These are phyloP conservation scores for Limanda limanda DNA, from an alignment of 2,113 vertebrate genomes.

Conservation along the genomic window DNA sequence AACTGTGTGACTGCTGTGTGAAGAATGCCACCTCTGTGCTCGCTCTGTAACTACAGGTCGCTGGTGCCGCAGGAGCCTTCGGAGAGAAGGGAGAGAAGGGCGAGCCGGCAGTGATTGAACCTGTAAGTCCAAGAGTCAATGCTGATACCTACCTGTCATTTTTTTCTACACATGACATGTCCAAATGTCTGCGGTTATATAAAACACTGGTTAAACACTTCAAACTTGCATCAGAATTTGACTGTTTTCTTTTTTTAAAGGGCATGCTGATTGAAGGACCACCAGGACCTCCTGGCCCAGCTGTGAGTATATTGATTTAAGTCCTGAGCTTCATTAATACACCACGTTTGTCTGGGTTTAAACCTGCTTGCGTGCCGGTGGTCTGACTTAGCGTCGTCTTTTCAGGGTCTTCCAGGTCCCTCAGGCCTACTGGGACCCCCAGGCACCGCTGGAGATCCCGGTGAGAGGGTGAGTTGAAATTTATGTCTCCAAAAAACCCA, in stretches of 20 bases:
- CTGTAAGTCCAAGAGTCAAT: constrained; percentile 84
- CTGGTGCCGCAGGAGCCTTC: constrained; percentile 82
- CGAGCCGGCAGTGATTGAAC: constrained; percentile 96
- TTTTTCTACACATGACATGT: neutral
- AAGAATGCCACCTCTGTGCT: constrained; percentile 47
- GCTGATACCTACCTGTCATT: neutral
- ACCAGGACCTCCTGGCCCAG: constrained; percentile 89
- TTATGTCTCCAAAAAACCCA: neutral
- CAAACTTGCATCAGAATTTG: neutral
- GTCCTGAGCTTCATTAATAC: neutral
- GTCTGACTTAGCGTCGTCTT: constrained; percentile 54
- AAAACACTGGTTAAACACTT: neutral
- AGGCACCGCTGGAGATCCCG: constrained; percentile 91
- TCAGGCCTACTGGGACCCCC: constrained; percentile 92
- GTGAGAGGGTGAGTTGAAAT: constrained; percentile 90
- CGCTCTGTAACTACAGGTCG: constrained; percentile 81
- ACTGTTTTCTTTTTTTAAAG: constrained; percentile 72
- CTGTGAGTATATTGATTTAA: constrained; percentile 82
- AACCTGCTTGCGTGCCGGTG: neutral
- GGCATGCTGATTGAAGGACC: constrained; percentile 99
- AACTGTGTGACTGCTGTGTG: constrained; percentile 1
- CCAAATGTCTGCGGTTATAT: neutral
- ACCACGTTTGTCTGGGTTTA: neutral
- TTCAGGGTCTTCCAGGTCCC: constrained; percentile 93
- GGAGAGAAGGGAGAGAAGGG: constrained; percentile 97